phyloP scores from a whole-genome alignment of 2,797 vertebrate species.

The Manis javanica region DNA sequence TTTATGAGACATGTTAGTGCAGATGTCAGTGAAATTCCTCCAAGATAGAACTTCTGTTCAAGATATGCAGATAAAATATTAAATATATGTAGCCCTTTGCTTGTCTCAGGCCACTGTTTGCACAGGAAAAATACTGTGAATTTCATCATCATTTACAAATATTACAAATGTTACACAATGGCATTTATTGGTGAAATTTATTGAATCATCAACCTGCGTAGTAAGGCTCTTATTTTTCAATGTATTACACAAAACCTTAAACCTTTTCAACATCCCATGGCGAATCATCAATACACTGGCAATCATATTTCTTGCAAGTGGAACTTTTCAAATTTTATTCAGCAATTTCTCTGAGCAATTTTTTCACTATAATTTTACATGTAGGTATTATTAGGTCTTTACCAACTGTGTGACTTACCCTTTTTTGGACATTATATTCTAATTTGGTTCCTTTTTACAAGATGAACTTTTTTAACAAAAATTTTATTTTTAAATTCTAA shows the following conservation, averaged over 20 bases:
- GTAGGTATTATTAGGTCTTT: not conserved
- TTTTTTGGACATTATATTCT: not conserved
- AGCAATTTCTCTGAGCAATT: not conserved
- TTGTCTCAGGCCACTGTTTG: not conserved
- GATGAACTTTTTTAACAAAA: not conserved
- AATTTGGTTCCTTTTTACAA: not conserved
- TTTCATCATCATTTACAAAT: not conserved
- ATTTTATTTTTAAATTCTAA: not conserved
- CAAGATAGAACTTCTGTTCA: not conserved
- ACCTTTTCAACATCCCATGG: not conserved
- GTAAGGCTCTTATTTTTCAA: not conserved
- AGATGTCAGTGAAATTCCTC: not conserved
- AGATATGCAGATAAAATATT: not conserved
- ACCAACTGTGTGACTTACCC: not conserved
- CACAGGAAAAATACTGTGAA: not conserved
- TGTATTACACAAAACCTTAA: not conserved
- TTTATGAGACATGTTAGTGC: not conserved
- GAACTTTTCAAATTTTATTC: conserved; percentile 20
- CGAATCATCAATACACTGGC: not conserved
- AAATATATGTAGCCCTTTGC: not conserved
- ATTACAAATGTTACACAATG: not conserved
- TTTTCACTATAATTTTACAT: not conserved
- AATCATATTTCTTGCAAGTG: not conserved
- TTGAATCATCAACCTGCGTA: not conserved
- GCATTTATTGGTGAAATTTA: not conserved